phyloP scores from a whole-genome alignment of 2,888 invertebrate species.

The Disparrhopalites patrizii region DNA sequence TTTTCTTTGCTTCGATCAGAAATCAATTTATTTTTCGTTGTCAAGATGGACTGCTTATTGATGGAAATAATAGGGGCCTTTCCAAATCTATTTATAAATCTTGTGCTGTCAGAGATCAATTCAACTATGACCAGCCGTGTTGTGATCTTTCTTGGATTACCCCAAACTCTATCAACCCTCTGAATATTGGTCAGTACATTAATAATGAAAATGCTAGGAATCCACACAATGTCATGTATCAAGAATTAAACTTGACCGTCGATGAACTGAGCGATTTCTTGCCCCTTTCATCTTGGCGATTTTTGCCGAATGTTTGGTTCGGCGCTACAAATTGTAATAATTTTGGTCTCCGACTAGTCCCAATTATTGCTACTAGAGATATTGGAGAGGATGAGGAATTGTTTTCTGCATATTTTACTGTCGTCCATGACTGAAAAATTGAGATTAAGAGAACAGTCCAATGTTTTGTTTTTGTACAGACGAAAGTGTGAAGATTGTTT shows the following conservation, averaged over 20 bases:
- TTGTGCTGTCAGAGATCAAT: constrained; percentile 41
- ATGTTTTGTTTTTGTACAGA: too few species aligned
- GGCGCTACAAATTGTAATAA: constrained; percentile 39
- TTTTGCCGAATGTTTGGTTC: constrained; percentile 54
- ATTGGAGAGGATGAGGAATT: constrained; percentile 54
- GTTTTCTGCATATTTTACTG: constrained; percentile 54
- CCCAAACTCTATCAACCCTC: constrained; percentile 51
- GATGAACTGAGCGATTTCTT: constrained; percentile 41
- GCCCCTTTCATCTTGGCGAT: constrained; percentile 50
- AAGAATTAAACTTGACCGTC: constrained; percentile 52
- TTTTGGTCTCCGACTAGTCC: constrained; percentile 51
- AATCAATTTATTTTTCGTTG: constrained; percentile 56
- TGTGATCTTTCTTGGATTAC: constrained; percentile 50
- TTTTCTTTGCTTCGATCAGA: constrained; percentile 54
- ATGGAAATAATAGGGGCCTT: constrained; percentile 54
- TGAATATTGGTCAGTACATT: constrained; percentile 56
- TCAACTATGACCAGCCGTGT: constrained; percentile 50
- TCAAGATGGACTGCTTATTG: constrained; percentile 54
- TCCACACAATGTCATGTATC: constrained; percentile 55
- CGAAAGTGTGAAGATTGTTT: too few species aligned
- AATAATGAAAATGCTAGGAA: constrained; percentile 54
- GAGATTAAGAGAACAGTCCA: too few species aligned
- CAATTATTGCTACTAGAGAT: constrained; percentile 52
- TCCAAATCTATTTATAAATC: constrained; percentile 54
- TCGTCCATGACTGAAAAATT: constrained; percentile 40